Percentiles rank a stretch among this genome's conserved stretches.
Evolutionary conservation across 2,113 vertebrate species (phyloP).

Genomic region (Chascanopsetta lugubris): DNA sequence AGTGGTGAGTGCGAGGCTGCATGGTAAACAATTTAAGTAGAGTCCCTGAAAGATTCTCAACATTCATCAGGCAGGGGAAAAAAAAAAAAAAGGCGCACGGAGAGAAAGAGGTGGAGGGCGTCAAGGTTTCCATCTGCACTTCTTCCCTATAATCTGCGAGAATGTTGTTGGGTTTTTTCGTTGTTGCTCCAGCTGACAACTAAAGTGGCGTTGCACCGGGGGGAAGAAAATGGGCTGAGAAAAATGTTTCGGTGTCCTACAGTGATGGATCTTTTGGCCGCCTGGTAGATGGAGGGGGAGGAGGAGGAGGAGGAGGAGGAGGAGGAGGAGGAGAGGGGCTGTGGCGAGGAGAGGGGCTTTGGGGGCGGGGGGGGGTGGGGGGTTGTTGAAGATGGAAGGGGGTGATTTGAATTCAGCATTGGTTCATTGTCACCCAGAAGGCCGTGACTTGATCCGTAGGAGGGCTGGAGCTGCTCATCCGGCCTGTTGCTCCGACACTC

Average conservation of each 20-base stretch:
- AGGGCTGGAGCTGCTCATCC: conserved; percentile 45
- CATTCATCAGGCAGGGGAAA: conserved; percentile 52
- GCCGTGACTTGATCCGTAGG: conserved; percentile 36
- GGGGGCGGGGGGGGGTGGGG: conserved; percentile 23
- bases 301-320: conserved; percentile 20
- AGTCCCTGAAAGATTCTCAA: conserved; percentile 57
- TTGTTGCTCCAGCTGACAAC: conserved; percentile 64
- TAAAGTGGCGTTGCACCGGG: conserved; percentile 63
- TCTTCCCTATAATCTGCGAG: conserved; percentile 69
- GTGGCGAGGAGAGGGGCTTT: conserved; percentile 6
- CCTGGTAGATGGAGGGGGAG: conserved; percentile 30
- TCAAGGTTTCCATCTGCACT: conserved; percentile 46
- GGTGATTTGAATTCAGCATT: conserved; percentile 37
- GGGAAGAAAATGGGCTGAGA: conserved; percentile 55
- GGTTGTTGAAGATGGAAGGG: conserved; percentile 8
- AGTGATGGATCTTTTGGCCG: conserved; percentile 43
- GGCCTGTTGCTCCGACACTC: conserved; percentile 47
- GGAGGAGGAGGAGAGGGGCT: conserved; percentile 17
- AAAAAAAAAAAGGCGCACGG: conserved; percentile 18
- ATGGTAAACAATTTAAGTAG: conserved; percentile 67
- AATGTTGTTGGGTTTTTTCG: conserved; percentile 43
- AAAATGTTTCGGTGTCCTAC: conserved; percentile 53
- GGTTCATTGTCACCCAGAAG: conserved; percentile 41
- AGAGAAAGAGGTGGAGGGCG: conserved; percentile 28
- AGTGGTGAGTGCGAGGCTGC: conserved; percentile 45